These are phyloP conservation scores for Numenius arquata DNA, from an alignment of 2,113 vertebrate genomes.

Conservation along the genomic window DNA sequence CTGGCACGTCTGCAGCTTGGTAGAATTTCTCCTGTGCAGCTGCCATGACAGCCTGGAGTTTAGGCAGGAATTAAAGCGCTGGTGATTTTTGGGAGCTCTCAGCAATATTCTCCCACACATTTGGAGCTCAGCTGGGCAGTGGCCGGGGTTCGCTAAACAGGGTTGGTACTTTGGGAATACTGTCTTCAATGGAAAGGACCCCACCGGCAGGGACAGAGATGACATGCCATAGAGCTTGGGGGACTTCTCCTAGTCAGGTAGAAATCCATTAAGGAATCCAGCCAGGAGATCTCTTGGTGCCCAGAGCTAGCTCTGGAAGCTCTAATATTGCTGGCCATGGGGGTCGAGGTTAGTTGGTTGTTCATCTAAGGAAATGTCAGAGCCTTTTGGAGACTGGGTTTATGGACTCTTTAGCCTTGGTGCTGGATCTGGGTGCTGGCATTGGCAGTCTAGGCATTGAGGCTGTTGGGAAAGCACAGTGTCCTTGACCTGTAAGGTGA, in stretches of 20 bases:
- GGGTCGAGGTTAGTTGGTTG: not conserved
- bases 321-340: not conserved
- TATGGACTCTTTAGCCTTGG: not conserved
- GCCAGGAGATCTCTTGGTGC: not conserved
- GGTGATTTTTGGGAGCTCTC: not conserved
- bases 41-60: not conserved
- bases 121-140: not conserved
- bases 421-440: not conserved
- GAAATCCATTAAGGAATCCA: not conserved
- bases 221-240: not conserved
- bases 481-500: not conserved
- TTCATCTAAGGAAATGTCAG: not conserved
- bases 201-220: not conserved
- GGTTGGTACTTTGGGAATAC: not conserved
- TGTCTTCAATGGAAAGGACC: too few relatives aligned
- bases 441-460: not conserved
- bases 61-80: not conserved
- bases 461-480: not conserved
- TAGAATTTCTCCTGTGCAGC: not conserved
- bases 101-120: not conserved
- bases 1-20: fast-evolving
- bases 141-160: not conserved
- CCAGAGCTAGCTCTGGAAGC: not conserved
- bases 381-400: not conserved
- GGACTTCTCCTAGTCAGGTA: not conserved